A percentile compares a stretch with the other conserved stretches of the same genome.
These are phyloP conservation scores for Drosophila repleta DNA, from an alignment of 1,140 invertebrate genomes.

Conservation along the genomic window DNA sequence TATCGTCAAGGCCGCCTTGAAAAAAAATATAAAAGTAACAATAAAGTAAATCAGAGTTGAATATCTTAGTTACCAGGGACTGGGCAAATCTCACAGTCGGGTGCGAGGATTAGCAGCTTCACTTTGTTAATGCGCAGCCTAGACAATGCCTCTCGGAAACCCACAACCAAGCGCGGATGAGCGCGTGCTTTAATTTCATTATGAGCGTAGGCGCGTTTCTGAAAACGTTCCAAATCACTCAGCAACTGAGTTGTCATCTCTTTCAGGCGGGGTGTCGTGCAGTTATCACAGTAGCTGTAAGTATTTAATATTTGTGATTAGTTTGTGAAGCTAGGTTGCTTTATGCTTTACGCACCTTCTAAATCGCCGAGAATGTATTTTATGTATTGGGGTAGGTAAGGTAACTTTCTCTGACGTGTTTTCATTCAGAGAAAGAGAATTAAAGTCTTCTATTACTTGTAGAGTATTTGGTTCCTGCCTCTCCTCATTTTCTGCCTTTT, in stretches of 20 bases:
- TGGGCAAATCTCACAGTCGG: slow-evolving; percentile 83
- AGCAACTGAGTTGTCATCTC: slow-evolving; percentile 80
- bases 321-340: background rate
- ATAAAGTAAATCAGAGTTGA: background rate
- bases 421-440: slow-evolving; percentile 17
- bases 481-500: background rate
- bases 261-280: slow-evolving; percentile 54
- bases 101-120: slow-evolving; percentile 86
- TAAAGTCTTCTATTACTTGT: slow-evolving; percentile 1
- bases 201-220: slow-evolving; percentile 86
- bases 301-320: background rate
- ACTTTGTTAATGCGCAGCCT: slow-evolving; percentile 86
- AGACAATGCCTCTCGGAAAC: slow-evolving; percentile 86
- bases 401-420: background rate
- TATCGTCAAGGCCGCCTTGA: slow-evolving; percentile 69
- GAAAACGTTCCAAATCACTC: slow-evolving; percentile 86
- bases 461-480: background rate
- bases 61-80: slow-evolving; percentile 34
- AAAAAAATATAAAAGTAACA: background rate
- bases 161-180: slow-evolving; percentile 86
- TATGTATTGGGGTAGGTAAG: background rate
- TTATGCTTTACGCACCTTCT: slow-evolving; percentile 48
- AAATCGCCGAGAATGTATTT: slow-evolving; percentile 70
- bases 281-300: slow-evolving; percentile 82
- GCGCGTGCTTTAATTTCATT: slow-evolving; percentile 86